Evolutionary conservation across 2,113 vertebrate genomes (phyloP).

Genomic region (Rhabdomys dilectus): DNA sequence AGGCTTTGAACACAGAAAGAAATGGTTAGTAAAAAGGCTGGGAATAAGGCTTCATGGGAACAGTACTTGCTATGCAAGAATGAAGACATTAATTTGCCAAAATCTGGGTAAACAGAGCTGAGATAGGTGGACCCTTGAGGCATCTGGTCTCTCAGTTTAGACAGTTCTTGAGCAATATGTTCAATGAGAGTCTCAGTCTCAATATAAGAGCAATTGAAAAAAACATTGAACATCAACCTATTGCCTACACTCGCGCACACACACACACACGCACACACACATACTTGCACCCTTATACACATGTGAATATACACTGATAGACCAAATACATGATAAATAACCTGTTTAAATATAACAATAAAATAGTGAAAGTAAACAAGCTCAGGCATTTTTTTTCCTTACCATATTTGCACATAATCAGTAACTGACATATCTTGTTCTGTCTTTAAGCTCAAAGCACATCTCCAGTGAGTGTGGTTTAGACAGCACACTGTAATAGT

Average conservation of each 20-base stretch:
- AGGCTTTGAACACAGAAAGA: neutral
- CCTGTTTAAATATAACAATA: neutral
- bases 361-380: neutral
- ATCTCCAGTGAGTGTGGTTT: neutral
- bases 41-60: neutral
- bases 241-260: neutral
- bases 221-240: neutral
- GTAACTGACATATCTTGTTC: neutral
- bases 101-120: neutral
- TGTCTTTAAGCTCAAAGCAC: neutral
- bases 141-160: neutral
- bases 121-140: neutral
- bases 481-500: conserved; percentile 57
- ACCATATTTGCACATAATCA: neutral
- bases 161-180: too few relatives aligned
- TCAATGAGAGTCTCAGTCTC: neutral
- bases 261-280: neutral
- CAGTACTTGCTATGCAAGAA: neutral
- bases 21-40: neutral
- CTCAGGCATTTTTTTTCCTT: neutral
- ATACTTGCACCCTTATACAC: too few relatives aligned
- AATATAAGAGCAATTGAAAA: neutral
- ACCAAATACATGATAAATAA: neutral
- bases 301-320: neutral
- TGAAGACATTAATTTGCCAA: neutral